Conservation (phyloP, 2,113 vertebrate species). For the Pandion haliaetus region DNA sequence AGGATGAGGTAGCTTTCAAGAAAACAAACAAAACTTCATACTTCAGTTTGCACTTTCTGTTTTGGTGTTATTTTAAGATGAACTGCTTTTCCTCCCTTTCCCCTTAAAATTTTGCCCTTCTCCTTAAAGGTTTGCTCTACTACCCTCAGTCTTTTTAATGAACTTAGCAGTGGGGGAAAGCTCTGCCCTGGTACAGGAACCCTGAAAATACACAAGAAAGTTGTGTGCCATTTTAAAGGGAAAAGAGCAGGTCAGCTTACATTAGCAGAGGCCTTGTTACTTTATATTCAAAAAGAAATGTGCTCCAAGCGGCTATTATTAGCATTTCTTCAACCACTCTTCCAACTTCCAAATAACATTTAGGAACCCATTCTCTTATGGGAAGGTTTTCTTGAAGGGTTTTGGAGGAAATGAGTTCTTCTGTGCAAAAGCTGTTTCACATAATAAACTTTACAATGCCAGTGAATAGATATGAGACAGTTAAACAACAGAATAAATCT, state of each 20-base stretch:
- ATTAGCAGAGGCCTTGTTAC: not conserved
- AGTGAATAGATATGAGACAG: not conserved
- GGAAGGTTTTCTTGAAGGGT: not conserved
- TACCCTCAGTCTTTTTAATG: not conserved
- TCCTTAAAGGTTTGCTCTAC: not conserved
- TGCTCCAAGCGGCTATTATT: not conserved
- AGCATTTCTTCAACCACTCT: not conserved
- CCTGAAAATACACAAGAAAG: not conserved
- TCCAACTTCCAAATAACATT: not conserved
- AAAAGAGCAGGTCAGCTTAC: not conserved
- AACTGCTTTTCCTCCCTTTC: not conserved
- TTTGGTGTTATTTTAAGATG: not conserved
- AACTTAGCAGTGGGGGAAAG: not conserved
- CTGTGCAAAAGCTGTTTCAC: not conserved
- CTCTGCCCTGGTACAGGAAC: not conserved
- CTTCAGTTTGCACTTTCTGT: not conserved
- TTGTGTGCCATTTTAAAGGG: not conserved
- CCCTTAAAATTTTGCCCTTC: not conserved
- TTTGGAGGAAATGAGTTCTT: not conserved
- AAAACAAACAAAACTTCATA: not conserved
- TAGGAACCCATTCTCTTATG: not conserved
- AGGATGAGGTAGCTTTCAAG: not conserved
- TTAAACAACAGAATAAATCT: not conserved
- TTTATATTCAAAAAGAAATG: not conserved
- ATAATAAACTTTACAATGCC: not conserved